phyloP scores from a whole-genome alignment of 2,113 vertebrate species.

The Lagopus muta region DNA sequence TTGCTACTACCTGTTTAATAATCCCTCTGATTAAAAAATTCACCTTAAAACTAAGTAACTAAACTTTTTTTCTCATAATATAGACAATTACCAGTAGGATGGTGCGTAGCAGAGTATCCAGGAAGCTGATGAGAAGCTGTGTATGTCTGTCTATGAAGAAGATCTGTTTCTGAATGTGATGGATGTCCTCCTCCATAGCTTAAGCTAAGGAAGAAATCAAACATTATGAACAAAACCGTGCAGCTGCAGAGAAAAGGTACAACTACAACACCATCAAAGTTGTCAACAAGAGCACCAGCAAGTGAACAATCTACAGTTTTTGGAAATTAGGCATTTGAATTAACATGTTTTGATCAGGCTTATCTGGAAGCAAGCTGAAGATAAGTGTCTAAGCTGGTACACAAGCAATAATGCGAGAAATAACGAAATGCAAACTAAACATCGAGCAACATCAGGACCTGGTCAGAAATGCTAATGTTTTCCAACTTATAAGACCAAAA shows the following conservation, averaged over 20 bases:
- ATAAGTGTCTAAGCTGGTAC: not conserved
- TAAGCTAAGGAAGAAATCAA: constrained; percentile 80
- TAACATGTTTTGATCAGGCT: constrained; percentile 18
- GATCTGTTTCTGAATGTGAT: constrained; percentile 90
- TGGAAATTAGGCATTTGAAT: not conserved
- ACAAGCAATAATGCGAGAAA: not conserved
- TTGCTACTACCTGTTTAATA: not conserved
- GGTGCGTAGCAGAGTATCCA: constrained; percentile 89
- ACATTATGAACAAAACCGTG: constrained; percentile 51
- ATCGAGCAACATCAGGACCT: not conserved
- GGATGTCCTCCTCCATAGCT: constrained; percentile 92
- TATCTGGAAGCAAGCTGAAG: constrained; percentile 6
- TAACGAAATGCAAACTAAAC: not conserved
- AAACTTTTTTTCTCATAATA: not conserved
- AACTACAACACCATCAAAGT: not conserved
- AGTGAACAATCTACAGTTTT: not conserved
- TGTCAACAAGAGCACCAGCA: not conserved
- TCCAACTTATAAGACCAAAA: not conserved
- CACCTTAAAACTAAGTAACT: not conserved
- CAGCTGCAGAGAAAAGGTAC: not conserved
- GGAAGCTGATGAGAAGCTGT: constrained; percentile 89
- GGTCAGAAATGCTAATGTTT: not conserved
- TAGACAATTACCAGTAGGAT: constrained; percentile 85
- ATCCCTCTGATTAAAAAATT: not conserved
- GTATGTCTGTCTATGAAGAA: constrained; percentile 92